Base-by-base conservation (phyloP, 2,888 invertebrate species). In the Hypsopygia costalis region DNA sequence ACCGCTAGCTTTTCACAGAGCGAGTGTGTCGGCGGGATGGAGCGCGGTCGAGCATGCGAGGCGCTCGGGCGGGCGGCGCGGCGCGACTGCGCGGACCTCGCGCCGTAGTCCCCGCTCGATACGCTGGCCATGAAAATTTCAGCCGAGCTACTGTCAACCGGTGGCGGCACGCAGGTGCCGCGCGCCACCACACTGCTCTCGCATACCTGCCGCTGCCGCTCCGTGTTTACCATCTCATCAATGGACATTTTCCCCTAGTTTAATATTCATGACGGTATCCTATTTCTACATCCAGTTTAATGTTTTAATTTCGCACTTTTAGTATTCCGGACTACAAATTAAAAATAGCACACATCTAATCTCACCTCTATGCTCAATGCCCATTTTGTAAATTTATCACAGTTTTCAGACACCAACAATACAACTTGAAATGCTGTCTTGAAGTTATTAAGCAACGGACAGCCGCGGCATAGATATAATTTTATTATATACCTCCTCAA, bases 81-180 rank as follows among this genome's bases (percentile, higher is more conserved):
- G 39, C 69, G 83, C 83, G 83, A 65, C 81, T 81, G 83, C 85
- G 86, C 86, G 71, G 44, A 38, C 55, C 63, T 56, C 46, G 69
- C 50, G 65, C 62, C 58, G 6, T 71, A 64, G 51, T 66, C 76
- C 53, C 58, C 81, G 83, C 80, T 83, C 87, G 77, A 88, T 88
- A 88, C 78, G 58, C 66, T 82, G 87, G 80, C 87, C 88, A 87
- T 88, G 87, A 88, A 88, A 87, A 67, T 81, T 87, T 87, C 81
- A 87, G 72, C 75, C 75, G 65, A 73, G 58, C 62, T 55, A 57
- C 83, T 87, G 87, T 86, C 87, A 87, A 82, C 80, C 78, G 75
- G 81, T 82, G 83, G 79, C 70, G 65, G 79, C 74, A 77, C 78
- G 80, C 78, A 81, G 75, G 73, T 75, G 62, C 65, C 62, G 63